phyloP scores from a whole-genome alignment of 1,140 invertebrate species.

The Drosophila parvula region DNA sequence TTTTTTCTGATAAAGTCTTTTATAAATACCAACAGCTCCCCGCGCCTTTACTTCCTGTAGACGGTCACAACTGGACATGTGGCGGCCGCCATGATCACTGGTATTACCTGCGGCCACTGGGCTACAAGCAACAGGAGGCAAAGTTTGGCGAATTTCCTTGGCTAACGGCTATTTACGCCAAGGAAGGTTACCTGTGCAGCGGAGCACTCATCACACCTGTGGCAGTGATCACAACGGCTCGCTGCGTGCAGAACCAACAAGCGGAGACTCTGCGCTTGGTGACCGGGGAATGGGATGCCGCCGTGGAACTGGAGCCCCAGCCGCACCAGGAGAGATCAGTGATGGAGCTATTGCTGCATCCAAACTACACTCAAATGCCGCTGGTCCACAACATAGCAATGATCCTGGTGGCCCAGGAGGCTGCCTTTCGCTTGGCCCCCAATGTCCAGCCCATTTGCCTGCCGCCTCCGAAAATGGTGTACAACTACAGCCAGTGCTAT shows the following conservation, averaged over 20 bases:
- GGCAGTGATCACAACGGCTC: slow-evolving; percentile 52
- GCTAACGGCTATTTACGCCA: slow-evolving; percentile 50
- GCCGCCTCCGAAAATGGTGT: slow-evolving; percentile 43
- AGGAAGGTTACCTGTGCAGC: slow-evolving; percentile 53
- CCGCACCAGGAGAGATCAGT: slow-evolving; percentile 44
- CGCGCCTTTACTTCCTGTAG: background rate
- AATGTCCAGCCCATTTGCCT: slow-evolving; percentile 59
- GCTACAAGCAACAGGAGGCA: slow-evolving; percentile 53
- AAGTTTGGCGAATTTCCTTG: slow-evolving; percentile 69
- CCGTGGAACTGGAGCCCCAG: slow-evolving; percentile 53
- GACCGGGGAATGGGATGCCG: slow-evolving; percentile 67
- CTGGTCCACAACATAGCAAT: slow-evolving; percentile 54
- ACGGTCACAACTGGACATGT: slow-evolving; percentile 21
- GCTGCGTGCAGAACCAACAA: slow-evolving; percentile 38
- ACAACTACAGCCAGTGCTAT: slow-evolving; percentile 64
- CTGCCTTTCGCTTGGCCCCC: slow-evolving; percentile 33
- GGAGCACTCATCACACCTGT: slow-evolving; percentile 51
- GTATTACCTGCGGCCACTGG: slow-evolving; percentile 52
- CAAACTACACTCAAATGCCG: slow-evolving; percentile 54
- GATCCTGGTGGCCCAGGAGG: slow-evolving; percentile 26
- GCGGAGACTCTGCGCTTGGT: slow-evolving; percentile 32
- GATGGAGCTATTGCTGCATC: slow-evolving; percentile 48
- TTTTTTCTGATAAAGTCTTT: background rate
- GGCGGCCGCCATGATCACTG: slow-evolving; percentile 49
- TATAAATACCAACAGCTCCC: slow-evolving; percentile 16